These are phyloP conservation scores for Pseudobourletiella spinata DNA, from an alignment of 1,140 invertebrate genomes.

Conservation along the genomic window DNA sequence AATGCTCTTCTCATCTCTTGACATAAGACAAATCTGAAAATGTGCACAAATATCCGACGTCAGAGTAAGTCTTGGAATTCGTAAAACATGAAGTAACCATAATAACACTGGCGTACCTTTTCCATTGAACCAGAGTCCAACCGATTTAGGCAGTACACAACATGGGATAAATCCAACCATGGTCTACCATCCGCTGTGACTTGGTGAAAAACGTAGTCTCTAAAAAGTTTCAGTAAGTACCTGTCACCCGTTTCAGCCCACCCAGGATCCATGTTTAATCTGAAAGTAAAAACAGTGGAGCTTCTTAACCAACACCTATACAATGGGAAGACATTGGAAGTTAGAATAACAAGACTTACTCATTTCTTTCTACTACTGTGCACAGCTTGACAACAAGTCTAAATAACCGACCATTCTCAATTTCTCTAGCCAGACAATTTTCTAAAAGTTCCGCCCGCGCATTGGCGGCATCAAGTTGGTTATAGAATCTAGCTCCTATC, in stretches of 20 bases:
- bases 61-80: too few relatives aligned
- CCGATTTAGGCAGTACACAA: constrained; percentile 89
- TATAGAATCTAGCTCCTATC: constrained; percentile 96
- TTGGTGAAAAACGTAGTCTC: constrained; percentile 94
- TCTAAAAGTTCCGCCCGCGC: constrained; percentile 78
- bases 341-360: constrained; percentile 59
- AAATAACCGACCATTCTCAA: constrained; percentile 89
- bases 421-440: constrained; percentile 80
- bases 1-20: constrained; percentile 89
- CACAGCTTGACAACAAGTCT: constrained; percentile 82
- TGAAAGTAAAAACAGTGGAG: constrained; percentile 41
- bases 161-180: constrained; percentile 92
- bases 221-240: constrained; percentile 95
- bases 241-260: constrained; percentile 97
- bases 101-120: too few relatives aligned
- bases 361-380: constrained; percentile 85
- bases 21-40: constrained; percentile 83
- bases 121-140: constrained; percentile 78
- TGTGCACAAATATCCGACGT: constrained; percentile 31
- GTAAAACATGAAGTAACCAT: too few relatives aligned
- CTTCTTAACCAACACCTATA: too few relatives aligned
- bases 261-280: constrained; percentile 79
- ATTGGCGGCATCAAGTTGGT: constrained; percentile 83
- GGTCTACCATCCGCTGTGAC: constrained; percentile 83
- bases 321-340: too few relatives aligned